These are phyloP conservation scores for Kryphioiulus occultus DNA, from an alignment of 2,888 invertebrate genomes.

Conservation along the genomic window DNA sequence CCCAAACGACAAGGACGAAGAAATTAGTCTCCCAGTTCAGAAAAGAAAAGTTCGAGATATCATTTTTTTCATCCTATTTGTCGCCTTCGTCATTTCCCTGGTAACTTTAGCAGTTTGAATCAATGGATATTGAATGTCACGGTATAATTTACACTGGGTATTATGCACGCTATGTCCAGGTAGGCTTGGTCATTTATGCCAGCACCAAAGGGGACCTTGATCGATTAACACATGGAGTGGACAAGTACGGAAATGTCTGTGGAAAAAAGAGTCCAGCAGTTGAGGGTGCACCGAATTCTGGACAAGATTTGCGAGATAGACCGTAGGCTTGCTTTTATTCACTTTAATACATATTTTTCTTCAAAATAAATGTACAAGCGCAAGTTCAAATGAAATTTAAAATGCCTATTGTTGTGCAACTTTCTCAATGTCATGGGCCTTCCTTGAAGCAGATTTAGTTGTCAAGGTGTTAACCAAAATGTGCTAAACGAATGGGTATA, in stretches of 20 bases:
- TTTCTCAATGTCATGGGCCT: too few relatives aligned
- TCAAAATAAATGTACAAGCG: too few relatives aligned
- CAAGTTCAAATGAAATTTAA: too few relatives aligned
- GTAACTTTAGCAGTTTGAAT: conserved; percentile 63
- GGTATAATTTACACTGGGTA: background rate
- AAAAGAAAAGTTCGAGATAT: conserved; percentile 68
- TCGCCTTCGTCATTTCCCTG: conserved; percentile 67
- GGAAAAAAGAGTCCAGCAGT: conserved; percentile 64
- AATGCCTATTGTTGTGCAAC: too few relatives aligned
- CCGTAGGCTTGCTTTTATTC: conserved; percentile 54
- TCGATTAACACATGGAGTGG: conserved; percentile 71
- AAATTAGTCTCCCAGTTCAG: conserved; percentile 56
- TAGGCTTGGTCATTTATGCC: conserved; percentile 34
- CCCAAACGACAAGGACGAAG: background rate
- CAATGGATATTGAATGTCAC: background rate
- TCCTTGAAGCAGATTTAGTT: too few relatives aligned
- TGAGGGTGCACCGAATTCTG: conserved; percentile 63
- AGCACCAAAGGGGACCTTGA: conserved; percentile 67
- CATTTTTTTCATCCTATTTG: conserved; percentile 67
- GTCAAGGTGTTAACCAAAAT: too few relatives aligned
- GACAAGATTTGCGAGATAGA: conserved; percentile 59
- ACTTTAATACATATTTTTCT: too few relatives aligned
- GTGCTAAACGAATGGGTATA: too few relatives aligned
- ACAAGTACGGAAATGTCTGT: conserved; percentile 73
- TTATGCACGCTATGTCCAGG: background rate